These are phyloP conservation scores for Chloroceryle amazona DNA, from an alignment of 2,797 vertebrate species.

Conservation along the genomic window DNA sequence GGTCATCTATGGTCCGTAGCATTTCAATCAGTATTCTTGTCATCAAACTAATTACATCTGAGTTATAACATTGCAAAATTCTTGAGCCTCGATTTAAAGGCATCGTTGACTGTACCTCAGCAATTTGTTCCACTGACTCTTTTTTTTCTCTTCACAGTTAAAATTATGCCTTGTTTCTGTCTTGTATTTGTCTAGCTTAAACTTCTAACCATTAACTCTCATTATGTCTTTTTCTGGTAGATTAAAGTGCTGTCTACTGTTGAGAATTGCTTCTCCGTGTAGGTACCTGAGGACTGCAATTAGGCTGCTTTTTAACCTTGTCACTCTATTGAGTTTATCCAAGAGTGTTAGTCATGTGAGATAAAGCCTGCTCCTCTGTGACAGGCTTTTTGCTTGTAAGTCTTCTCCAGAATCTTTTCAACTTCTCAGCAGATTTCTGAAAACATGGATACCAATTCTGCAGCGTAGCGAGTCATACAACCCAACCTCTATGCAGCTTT, in stretches of 20 bases:
- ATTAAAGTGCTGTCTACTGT: not conserved
- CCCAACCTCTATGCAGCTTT: not conserved
- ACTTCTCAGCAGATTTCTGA: not conserved
- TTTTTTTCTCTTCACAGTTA: not conserved
- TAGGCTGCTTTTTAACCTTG: constrained; percentile 6
- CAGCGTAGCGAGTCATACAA: not conserved
- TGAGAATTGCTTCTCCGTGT: not conserved
- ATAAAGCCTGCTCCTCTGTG: not conserved
- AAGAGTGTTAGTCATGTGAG: not conserved
- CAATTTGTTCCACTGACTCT: not conserved
- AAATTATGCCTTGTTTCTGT: not conserved
- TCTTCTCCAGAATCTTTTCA: not conserved
- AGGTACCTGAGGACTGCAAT: not conserved
- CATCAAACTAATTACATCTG: not conserved
- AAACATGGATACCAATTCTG: not conserved
- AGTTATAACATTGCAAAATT: not conserved
- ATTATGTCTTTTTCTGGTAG: constrained; percentile 13
- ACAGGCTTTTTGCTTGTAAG: not conserved
- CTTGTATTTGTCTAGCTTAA: constrained; percentile 20
- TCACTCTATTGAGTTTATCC: not conserved
- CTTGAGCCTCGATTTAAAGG: not conserved
- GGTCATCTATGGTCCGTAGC: not conserved
- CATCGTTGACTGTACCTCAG: not conserved
- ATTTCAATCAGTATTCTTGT: not conserved
- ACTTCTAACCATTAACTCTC: not conserved